Percentiles rank a stretch among this genome's conserved stretches.
phyloP scores from a whole-genome alignment of 2,113 vertebrate species.

The Prunella himalayana region DNA sequence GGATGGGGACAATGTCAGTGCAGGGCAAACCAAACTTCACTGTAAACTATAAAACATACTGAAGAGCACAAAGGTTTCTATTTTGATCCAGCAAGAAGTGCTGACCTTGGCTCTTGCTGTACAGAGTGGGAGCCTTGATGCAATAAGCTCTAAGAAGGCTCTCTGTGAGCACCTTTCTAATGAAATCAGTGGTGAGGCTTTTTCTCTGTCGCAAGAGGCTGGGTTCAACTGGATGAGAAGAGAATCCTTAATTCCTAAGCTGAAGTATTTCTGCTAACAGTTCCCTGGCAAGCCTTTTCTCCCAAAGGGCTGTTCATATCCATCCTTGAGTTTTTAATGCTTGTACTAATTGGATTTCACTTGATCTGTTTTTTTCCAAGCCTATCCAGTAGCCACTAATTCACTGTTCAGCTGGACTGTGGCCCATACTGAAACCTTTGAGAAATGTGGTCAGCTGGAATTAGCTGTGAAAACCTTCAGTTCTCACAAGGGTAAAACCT shows the following conservation, averaged over 20 bases:
- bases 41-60: neutral
- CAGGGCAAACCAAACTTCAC: neutral
- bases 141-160: neutral
- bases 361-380: neutral
- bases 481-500: neutral
- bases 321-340: neutral
- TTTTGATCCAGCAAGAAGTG: neutral
- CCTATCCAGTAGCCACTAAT: neutral
- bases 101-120: neutral
- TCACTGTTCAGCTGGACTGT: neutral
- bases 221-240: neutral
- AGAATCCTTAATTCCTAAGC: neutral
- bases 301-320: neutral
- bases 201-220: neutral
- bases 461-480: neutral
- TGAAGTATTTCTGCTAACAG: neutral
- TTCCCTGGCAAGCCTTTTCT: neutral
- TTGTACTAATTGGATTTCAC: neutral
- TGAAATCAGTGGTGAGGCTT: neutral
- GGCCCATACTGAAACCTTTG: neutral
- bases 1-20: neutral
- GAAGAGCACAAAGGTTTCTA: neutral
- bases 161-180: neutral
- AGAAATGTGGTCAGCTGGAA: neutral
- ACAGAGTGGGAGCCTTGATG: neutral